Base-by-base conservation (phyloP, 2,797 vertebrate species). In the Artibeus lituratus region DNA sequence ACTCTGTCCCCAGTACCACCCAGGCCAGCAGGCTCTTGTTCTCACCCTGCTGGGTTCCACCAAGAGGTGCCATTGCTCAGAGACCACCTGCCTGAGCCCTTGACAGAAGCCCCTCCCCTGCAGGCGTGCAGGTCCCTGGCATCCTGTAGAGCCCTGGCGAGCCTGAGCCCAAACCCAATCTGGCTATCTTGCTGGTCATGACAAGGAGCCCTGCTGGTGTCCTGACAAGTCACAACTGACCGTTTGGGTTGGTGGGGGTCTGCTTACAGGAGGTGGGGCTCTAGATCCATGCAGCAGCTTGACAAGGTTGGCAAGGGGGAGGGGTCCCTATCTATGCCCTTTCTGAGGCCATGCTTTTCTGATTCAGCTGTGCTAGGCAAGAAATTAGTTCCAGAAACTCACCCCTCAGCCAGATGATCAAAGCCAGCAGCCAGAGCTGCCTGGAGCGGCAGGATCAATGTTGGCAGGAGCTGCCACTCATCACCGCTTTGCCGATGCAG, bases 401-500 rank as follows among this genome's bases (percentile, higher is more conserved):
- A 19, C 77, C 35, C 78, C 72, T 4, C 22, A 57, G 39, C 55
- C 18, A 18, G 70, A 19, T 93, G 65, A 89, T 87, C 72, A 84
- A 76, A 96, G 88, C 92, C 76, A 37, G 22, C 15, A 6, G 77
- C 74, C 78, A 32, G 90, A 87, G 86, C 95, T 3, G 6, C 85
- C 62, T 59, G 55, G 81, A 57, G 65, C 95, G 62, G 7, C 3
- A 8, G 90, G 83, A 86, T 55, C 32, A 1, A 15, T 91, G 74
- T 93, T 91, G 92, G 82, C 57, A 81, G 86, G 83, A 83, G 29
- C 91, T 65, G 11, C 85, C 81, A 59, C 59, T 96, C 78, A 14
- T 32, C 4, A 29, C 44, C 1, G 24, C 81, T 81, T 81, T 78
- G 49, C 92, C 55, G 73, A 8, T 44, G 39, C 55, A 94, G 86